Evolutionary conservation across 92 coral and sea anemone species (phyloP), one percentile per base, ranked within the genome.

Genomic region (Zoanthus gigantus): DNA sequence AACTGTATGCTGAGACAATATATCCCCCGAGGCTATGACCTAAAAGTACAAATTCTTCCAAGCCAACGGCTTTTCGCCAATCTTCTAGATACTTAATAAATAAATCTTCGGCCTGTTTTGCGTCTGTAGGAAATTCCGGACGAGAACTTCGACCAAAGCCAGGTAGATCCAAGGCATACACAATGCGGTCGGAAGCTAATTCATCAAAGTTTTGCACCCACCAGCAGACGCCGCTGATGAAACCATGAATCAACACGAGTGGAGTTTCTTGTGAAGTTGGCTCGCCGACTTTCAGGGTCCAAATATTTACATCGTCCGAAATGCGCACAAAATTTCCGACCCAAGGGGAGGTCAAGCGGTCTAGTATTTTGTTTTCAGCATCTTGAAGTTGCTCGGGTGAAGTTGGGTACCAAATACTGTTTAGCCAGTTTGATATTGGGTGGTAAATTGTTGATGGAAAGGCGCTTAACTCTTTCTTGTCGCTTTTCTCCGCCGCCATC

Each of bases 21-120:
- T 95, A 97, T 2, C 99, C 99, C 5, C 99, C 99, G 60, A 97
- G 92, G 87, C 98, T 94, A 71, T 97, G 99, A 17, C 99, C 99
- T 28, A 97, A 89, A 52, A 97, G 91, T 69, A 97, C 89, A 82
- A 94, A 92, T 58, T 84, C 93, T 48, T 95, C 93, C 77, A 97
- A 76, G 17, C 96, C 98, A 80, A 97, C 90, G 4, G 85, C 93
- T 76, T 88, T 87, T 66, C 99, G 92, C 99, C 99, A 97, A 83
- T 92, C 90, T 69, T 97, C 99, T 8, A 97, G 86, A 93, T 93
- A 97, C 57, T 89, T 91, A 0, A 97, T 97, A 72, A 90, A 97
- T 78, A 92, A 81, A n/a, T 88, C 89, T 86, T 97, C 99, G 23
- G 94, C 93, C 72, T 91, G 77, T 58, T 88, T 89, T 44, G 89